These are phyloP conservation scores for Charadrius vociferus DNA, from an alignment of 2,113 vertebrate genomes.

Conservation along the genomic window DNA sequence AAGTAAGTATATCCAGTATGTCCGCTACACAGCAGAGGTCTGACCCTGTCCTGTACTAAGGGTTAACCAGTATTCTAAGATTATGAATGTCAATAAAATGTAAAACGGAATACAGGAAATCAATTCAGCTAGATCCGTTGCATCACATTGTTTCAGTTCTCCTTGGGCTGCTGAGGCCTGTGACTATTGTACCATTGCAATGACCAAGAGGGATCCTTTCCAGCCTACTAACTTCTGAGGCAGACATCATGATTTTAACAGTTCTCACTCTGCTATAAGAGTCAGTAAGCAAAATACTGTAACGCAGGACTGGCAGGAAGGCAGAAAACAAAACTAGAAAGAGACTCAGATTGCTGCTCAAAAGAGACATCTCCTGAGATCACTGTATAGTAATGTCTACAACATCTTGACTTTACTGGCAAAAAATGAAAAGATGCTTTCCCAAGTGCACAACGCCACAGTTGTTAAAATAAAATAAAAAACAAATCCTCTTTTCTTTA, in stretches of 20 bases:
- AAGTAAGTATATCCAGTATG: neutral
- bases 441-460: neutral
- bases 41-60: neutral
- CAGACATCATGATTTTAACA: neutral
- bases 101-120: neutral
- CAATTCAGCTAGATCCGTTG: neutral
- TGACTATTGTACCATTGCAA: neutral
- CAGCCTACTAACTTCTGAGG: neutral
- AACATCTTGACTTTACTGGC: neutral
- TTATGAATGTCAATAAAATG: neutral
- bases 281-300: neutral
- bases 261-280: neutral
- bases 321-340: neutral
- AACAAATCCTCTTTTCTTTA: neutral
- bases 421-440: neutral
- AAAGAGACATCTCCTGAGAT: neutral
- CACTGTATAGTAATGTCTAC: neutral
- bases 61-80: neutral
- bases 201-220: neutral
- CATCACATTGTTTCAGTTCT: neutral
- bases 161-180: neutral
- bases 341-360: neutral
- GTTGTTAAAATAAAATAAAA: neutral
- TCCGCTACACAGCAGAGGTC: neutral
- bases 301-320: neutral